Base-by-base conservation (phyloP, 2,113 vertebrate genomes). In the Loxodonta africana region DNA sequence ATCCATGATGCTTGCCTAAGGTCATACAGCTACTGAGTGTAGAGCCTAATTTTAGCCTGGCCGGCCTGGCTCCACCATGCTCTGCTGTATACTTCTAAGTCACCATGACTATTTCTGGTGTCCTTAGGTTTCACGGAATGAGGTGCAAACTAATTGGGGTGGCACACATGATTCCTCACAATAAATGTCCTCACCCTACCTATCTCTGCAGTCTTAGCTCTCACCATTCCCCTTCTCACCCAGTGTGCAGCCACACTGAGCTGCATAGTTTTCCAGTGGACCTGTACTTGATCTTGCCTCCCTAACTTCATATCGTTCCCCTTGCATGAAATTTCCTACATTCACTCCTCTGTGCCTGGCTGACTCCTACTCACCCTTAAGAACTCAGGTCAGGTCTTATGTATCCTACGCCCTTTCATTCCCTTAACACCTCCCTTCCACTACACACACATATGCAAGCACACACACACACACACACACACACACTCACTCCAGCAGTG, bases 51-150 rank as follows among this genome's bases (percentile, higher is more conserved):
- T 93, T 71, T 82, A 33, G 85, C 15, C 14, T 12, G 23, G 44
- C 23, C 2, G 6, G 17, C 65, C 37, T 63, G 28, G 4, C 21
- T 74, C 10, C 26, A 28, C n/a, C 4, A 4, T 20, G 6, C 60
- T 89, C 21, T 5, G 2, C 21, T 5, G 2, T 14, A 17, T 0
- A 2, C 1, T 14, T 76, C 25, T 46, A 4, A 2, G 26, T 23
- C 41, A 1, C 26, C 9, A 48, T 41, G 23, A 28, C 21, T 4
- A 12, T 76, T 46, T 69, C 30, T 8, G 26, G 7, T 60, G 18
- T 63, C n/a, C 21, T 23, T 15, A 25, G 1, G 46, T 62, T 81
- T 25, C 41, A 28, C n/a, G 5, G 23, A 74, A n/a, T 26, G 18
- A 93, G 18, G 18, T 18, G 0, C n/a, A 33, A 51, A 28, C 14